A percentile compares a stretch with the other conserved stretches of the same genome.
phyloP scores from a whole-genome alignment of 2,797 vertebrate species.

The Hippoglossus hippoglossus region DNA sequence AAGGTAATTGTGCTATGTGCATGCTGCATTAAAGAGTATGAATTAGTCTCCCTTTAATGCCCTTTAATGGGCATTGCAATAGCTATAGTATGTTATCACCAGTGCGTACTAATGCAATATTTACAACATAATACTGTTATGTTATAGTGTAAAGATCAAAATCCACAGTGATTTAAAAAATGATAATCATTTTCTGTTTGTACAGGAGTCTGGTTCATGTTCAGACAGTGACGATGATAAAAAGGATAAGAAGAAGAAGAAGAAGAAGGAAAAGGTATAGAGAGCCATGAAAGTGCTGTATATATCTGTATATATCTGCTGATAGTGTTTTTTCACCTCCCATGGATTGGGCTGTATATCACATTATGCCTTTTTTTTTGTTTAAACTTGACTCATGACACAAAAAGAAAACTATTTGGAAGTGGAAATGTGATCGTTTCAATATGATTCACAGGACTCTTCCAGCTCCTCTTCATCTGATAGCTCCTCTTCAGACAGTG shows the following conservation, averaged over 20 bases:
- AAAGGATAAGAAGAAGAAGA: constrained; percentile 57
- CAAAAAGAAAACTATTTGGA: neutral
- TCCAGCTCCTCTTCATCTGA: too few relatives aligned
- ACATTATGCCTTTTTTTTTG: too few relatives aligned
- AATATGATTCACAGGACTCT: constrained; percentile 22
- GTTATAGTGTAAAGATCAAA: neutral
- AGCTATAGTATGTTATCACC: neutral
- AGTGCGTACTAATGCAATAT: neutral
- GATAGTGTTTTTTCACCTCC: too few relatives aligned
- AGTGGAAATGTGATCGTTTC: neutral
- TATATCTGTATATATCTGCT: too few relatives aligned
- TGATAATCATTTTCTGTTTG: neutral
- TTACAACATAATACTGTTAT: neutral
- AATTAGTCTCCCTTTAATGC: neutral
- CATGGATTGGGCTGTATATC: too few relatives aligned
- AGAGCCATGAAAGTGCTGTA: neutral
- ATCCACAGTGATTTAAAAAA: neutral
- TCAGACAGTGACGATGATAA: constrained; percentile 58
- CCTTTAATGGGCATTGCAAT: neutral
- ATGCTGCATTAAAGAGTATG: neutral
- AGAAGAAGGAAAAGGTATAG: constrained; percentile 39
- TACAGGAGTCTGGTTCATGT: constrained; percentile 48
- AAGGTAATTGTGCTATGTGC: constrained; percentile 31
- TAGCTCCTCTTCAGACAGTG: constrained; percentile 2
- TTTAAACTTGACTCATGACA: neutral